Percentiles rank a stretch among this genome's conserved stretches.
These are phyloP conservation scores for Limonius californicus DNA, from an alignment of 1,140 invertebrate species.

Conservation along the genomic window DNA sequence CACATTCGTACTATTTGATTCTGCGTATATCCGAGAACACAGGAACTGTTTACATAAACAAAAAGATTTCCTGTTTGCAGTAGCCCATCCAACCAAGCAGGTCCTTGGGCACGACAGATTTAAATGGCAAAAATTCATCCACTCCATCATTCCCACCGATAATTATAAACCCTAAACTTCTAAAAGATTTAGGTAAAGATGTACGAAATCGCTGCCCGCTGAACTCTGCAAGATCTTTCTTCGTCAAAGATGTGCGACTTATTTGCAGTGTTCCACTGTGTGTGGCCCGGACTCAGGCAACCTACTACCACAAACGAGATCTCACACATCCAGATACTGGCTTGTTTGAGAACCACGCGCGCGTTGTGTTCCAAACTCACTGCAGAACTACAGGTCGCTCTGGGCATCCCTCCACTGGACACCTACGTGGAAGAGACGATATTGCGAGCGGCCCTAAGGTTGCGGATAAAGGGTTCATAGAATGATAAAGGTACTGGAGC, in stretches of 20 bases:
- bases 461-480: too few species aligned
- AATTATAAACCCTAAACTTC: constrained; percentile 93
- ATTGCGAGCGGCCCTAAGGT: too few species aligned
- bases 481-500: too few species aligned
- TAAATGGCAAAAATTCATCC: constrained; percentile 87
- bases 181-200: constrained; percentile 74
- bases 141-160: constrained; percentile 76
- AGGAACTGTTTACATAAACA: constrained; percentile 86
- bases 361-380: too few species aligned
- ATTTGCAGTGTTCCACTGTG: too few species aligned
- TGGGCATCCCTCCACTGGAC: too few species aligned
- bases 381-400: too few species aligned
- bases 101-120: constrained; percentile 93
- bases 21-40: constrained; percentile 90
- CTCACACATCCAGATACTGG: too few species aligned
- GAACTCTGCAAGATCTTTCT: constrained; percentile 76
- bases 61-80: constrained; percentile 80
- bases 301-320: too few species aligned
- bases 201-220: constrained; percentile 74
- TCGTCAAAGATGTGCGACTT: constrained; percentile 59
- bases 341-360: too few species aligned
- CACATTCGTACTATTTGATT: constrained; percentile 91
- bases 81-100: constrained; percentile 88
- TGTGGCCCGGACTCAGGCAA: too few species aligned
- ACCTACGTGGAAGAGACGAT: too few species aligned